Evolutionary conservation across 2,797 vertebrate species (phyloP).

Genomic region (Rhabdomys pumilio): DNA sequence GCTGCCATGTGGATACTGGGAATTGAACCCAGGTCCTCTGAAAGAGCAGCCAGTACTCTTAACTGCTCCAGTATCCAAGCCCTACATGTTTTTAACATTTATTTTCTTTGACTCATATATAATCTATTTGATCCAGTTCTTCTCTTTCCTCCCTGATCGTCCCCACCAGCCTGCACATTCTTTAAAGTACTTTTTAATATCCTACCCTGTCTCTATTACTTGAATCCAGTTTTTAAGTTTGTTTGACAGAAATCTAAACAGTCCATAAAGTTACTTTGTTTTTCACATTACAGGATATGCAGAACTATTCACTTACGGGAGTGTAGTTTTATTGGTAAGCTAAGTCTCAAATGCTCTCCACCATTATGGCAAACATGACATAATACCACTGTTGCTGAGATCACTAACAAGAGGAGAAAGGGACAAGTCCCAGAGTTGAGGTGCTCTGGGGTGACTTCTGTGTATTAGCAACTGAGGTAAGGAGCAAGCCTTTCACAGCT

Average conservation of each 20-base stretch:
- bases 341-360: background rate
- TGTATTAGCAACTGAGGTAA: background rate
- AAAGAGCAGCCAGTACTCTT: background rate
- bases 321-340: background rate
- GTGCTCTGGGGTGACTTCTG: background rate
- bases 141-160: background rate
- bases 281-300: background rate
- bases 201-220: conserved; percentile 33
- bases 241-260: background rate
- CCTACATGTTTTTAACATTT: background rate
- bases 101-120: background rate
- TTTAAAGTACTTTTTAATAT: background rate
- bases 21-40: background rate
- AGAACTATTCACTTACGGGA: background rate
- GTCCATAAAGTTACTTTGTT: background rate
- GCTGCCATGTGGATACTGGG: background rate
- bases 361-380: background rate
- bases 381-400: background rate
- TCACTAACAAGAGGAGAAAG: background rate
- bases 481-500: background rate
- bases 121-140: background rate
- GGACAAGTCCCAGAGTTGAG: background rate
- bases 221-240: conserved; percentile 37
- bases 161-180: background rate
- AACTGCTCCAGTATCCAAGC: background rate